Percentiles rank a stretch among this genome's conserved stretches.
Evolutionary conservation across 1,140 invertebrate genomes (phyloP).

Genomic region (Harpegnathos saltator): DNA sequence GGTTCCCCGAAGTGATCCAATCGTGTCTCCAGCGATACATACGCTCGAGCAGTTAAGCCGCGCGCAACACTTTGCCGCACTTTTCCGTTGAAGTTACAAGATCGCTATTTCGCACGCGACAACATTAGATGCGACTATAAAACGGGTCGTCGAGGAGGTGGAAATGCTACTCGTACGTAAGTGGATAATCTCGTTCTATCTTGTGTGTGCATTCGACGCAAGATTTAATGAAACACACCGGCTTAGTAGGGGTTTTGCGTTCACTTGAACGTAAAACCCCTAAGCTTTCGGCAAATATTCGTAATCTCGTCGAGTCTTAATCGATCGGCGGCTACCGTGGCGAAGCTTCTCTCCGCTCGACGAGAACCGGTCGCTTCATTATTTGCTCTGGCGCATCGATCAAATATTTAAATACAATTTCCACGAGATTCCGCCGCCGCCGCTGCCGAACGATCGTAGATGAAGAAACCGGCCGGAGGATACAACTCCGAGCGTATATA

Average conservation of each 20-base stretch:
- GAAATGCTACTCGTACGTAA: not conserved
- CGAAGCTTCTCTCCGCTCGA: not conserved
- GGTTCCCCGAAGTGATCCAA: slow-evolving; percentile 43
- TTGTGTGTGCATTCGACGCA: not conserved
- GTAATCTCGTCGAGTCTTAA: not conserved
- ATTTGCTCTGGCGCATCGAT: not conserved
- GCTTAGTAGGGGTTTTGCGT: too few species aligned
- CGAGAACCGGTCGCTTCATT: not conserved
- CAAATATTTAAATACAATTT: slow-evolving; percentile 33
- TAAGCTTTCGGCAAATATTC: not conserved
- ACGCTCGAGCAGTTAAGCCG: slow-evolving; percentile 45
- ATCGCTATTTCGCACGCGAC: slow-evolving; percentile 38
- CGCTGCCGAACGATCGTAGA: not conserved
- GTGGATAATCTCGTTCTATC: not conserved
- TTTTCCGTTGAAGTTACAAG: slow-evolving; percentile 28
- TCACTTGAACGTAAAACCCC: not conserved
- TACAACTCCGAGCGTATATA: not conserved
- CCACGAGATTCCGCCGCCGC: not conserved
- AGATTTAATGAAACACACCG: not conserved
- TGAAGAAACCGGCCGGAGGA: slow-evolving; percentile 19
- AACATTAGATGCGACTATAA: slow-evolving; percentile 48
- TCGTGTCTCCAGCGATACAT: slow-evolving; percentile 51
- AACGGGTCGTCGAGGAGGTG: not conserved
- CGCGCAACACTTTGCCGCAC: slow-evolving; percentile 28
- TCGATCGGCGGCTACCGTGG: not conserved